Evolutionary conservation across 2,797 vertebrate genomes (phyloP), one percentile per base, ranked within the genome.

Genomic region (Otolemur crassicaudatus): DNA sequence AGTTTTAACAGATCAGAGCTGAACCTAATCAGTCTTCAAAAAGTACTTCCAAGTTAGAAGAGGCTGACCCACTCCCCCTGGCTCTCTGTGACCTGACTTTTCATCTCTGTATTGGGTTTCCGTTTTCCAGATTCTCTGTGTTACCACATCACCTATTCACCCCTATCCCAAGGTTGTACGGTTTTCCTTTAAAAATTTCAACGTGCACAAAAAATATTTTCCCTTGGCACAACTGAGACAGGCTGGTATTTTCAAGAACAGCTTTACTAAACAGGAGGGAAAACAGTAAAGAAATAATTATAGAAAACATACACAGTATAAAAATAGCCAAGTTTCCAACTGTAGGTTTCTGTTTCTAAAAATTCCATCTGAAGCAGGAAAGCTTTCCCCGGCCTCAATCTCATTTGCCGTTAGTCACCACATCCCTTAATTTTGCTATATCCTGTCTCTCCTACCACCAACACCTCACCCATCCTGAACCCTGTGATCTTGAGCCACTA

Each of bases 251-350:
- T 98, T 97, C 93, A 98, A 97, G 93, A 97, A 95, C 95, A 96
- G 91, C 80, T 96, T 97, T 94, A 95, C 96, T 96, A 97, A 97
- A 97, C 95, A 97, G 91, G 91, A 97, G 80, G 94, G 94, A 84
- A 96, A 98, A 97, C 89, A 97, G 96, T 97, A 92, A 96, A 97
- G 88, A 98, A 97, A 96, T 97, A 96, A 97, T 97, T 95, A 96
- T 90, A 90, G 90, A 97, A 98, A 97, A 96, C 97, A 97, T 79
- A 95, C 88, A 79, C 75, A 60, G 73, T 95, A 82, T 93, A 96
- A 98, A 97, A 96, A 96, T 96, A 97, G 95, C 84, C 73, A 93
- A 80, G 91, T 96, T 97, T 85, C 94, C 96, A 97, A 96, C 89
- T 96, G 93, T 37, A 96, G 93, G 91, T 94, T 94, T 97, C 88